Conservation (phyloP, 2,888 invertebrate species). For the Oasisia sp. region DNA sequence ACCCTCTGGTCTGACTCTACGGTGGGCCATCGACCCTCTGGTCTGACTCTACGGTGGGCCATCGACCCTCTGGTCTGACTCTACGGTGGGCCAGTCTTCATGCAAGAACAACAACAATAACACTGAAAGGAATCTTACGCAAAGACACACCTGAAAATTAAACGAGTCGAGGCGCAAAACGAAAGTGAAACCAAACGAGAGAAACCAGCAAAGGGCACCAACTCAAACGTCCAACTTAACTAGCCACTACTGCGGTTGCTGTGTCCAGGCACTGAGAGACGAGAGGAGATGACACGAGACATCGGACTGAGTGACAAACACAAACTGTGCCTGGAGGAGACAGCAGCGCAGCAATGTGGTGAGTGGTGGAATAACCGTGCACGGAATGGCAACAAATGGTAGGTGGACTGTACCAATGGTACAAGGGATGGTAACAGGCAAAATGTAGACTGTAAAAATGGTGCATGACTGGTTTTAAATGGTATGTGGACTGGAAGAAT, state of each 20-base stretch:
- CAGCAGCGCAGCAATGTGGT: neutral
- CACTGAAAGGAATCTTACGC: too few species aligned
- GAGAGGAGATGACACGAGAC: neutral
- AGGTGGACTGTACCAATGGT: too few species aligned
- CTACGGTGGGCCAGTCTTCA: neutral
- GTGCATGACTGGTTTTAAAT: too few species aligned
- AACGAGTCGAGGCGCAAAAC: neutral
- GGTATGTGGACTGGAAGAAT: too few species aligned
- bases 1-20: neutral
- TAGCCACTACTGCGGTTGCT: neutral
- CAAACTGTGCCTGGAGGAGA: neutral
- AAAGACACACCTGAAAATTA: too few species aligned
- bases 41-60: neutral
- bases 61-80: neutral
- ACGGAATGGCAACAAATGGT: neutral
- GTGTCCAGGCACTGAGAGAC: neutral
- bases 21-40: neutral
- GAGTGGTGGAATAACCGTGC: neutral
- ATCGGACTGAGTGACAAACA: neutral
- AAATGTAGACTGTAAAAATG: too few species aligned
- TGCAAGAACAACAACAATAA: too few species aligned
- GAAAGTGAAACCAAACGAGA: neutral
- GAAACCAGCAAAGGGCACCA: neutral
- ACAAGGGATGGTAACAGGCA: too few species aligned
- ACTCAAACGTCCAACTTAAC: neutral